Evolutionary conservation across 2,888 invertebrate genomes (phyloP).

Genomic region (Myathropa florea): DNA sequence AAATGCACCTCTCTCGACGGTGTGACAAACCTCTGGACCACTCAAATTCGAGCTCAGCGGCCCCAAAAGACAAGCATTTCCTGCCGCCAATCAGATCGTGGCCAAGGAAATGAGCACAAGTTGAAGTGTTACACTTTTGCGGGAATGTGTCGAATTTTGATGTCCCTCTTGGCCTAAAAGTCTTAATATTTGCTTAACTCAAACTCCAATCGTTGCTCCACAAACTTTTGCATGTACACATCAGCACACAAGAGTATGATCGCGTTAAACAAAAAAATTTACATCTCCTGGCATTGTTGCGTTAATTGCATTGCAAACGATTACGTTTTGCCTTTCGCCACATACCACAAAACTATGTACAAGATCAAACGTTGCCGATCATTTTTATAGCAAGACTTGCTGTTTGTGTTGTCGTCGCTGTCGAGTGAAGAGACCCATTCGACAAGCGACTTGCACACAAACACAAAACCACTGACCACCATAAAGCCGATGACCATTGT

Average conservation of each 20-base stretch:
- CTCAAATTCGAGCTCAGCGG: neutral
- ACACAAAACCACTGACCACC: constrained; percentile 53
- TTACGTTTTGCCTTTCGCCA: constrained; percentile 41
- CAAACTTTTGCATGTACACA: neutral
- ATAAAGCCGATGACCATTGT: constrained; percentile 58
- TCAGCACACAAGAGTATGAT: no score
- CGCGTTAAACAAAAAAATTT: constrained; percentile 54
- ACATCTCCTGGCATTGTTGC: constrained; percentile 65
- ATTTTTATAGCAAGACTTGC: constrained; percentile 40
- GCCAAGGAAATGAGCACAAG: neutral
- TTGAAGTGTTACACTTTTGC: neutral
- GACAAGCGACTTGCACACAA: constrained; percentile 57
- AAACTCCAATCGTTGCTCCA: neutral
- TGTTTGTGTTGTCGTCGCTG: constrained; percentile 3
- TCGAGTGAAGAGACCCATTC: constrained; percentile 14
- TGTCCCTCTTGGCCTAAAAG: neutral
- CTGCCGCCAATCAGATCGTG: no score
- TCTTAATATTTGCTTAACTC: no score
- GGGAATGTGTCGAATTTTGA: neutral
- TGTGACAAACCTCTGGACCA: neutral
- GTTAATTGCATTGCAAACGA: constrained; percentile 60
- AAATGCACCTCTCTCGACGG: neutral
- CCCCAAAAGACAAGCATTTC: no score
- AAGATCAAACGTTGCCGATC: constrained; percentile 53
- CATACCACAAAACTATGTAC: neutral